Evolutionary conservation across 1,140 invertebrate species (phyloP), one percentile per base, ranked within the genome.

Genomic region (Caenorhabditis briggsae): DNA sequence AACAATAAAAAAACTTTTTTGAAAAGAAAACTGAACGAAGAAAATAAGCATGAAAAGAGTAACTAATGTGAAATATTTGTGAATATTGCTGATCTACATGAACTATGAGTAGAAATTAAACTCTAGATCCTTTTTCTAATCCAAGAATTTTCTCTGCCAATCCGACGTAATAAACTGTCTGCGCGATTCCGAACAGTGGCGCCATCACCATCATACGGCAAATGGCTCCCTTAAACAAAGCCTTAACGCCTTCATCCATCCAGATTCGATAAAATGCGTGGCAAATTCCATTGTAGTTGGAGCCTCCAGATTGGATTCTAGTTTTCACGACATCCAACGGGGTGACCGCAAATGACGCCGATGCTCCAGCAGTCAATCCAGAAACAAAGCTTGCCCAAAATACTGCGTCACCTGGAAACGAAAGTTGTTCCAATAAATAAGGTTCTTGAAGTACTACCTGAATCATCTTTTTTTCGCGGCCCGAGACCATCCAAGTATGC

Each of bases 291-390:
- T 94, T 94, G 41, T 98, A 96, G 18, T 96, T 95, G 91, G 95
- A 94, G 84, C 95, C 96, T 74, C 98, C 94, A 8, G 96, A 95
- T 94, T 99, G 98, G 88, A 99, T 94, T 90, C 97, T 94, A 0
- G 98, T 99, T 94, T 99, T 99, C 9, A 99, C 95, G 88, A 99
- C 93, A 94, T 99, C 97, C 92, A 98, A 95, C n/a, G 97, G 97
- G 94, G 98, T 99, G 0, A 98, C 97, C 25, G 94, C 93, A 20
- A 97, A 93, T 14, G 97, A 97, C 56, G 96, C 96, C 18, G 95
- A 94, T 20, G 96, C 96, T 12, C 97, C 98, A 82, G 97, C 95
- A 23, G 93, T 94, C 93, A 96, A 96, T 5, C 98, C 98, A 50
- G 96, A 95, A 59, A 97, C 90, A 93, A 99, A 98, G 55, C 97